A percentile compares a stretch with the other conserved stretches of the same genome.
phyloP scores from a whole-genome alignment of 2,797 vertebrate species.

The Pangasius sanitwongsei region DNA sequence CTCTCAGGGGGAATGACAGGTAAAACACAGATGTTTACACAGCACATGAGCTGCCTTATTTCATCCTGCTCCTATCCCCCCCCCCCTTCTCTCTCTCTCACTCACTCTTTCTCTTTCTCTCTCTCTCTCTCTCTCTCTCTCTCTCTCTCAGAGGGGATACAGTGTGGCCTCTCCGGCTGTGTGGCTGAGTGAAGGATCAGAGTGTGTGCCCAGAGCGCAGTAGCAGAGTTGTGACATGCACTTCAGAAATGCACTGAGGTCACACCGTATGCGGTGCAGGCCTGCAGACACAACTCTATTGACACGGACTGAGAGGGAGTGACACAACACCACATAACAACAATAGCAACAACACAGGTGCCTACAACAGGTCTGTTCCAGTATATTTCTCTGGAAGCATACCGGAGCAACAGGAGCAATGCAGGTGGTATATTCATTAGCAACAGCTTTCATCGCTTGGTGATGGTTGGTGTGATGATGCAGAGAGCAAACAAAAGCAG shows the following conservation, averaged over 20 bases:
- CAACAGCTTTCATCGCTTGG: constrained; percentile 6
- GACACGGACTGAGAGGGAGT: constrained; percentile 41
- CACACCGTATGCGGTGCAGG: constrained; percentile 33
- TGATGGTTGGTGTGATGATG: constrained; percentile 14
- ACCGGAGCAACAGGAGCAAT: constrained; percentile 2
- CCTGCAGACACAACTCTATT: constrained; percentile 42
- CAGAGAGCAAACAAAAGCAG: constrained; percentile 35
- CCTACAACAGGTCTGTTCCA: constrained; percentile 27
- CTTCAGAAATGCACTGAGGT: constrained; percentile 45
- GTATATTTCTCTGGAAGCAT: not conserved
- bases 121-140: constrained; percentile 29
- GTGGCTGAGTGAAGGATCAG: constrained; percentile 51
- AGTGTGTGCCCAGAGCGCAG: constrained; percentile 42
- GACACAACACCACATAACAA: constrained; percentile 40
- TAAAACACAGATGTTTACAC: constrained; percentile 64
- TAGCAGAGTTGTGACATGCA: constrained; percentile 47
- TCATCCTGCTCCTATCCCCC: constrained; percentile 47
- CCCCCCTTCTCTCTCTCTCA: constrained; percentile 19
- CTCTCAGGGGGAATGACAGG: constrained; percentile 61
- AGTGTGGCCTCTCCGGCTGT: constrained; percentile 41
- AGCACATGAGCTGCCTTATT: constrained; percentile 53
- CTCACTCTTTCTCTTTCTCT: constrained; percentile 8
- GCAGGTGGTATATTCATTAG: constrained; percentile 41
- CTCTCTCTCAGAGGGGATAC: constrained; percentile 37
- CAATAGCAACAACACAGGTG: constrained; percentile 46